Evolutionary conservation across 2,888 invertebrate species (phyloP).

Genomic region (Phaedon cochleariae): DNA sequence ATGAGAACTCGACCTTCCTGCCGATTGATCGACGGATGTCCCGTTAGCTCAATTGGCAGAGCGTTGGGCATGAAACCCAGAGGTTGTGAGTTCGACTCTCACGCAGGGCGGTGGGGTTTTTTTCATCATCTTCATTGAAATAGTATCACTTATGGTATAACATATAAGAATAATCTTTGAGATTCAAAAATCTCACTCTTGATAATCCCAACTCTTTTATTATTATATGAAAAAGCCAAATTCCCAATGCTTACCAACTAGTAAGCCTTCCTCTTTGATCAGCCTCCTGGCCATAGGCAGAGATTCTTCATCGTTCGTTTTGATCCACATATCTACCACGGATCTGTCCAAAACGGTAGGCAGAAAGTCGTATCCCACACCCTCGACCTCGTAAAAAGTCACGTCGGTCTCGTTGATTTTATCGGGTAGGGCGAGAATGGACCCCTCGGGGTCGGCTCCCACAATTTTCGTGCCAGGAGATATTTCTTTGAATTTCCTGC

Average conservation of each 20-base stretch:
- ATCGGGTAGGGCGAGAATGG: slow-evolving; percentile 86
- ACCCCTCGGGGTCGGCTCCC: slow-evolving; percentile 92
- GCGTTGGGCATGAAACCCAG: too few species aligned
- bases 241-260: slow-evolving; percentile 82
- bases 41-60: too few species aligned
- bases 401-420: slow-evolving; percentile 76
- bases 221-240: too few species aligned
- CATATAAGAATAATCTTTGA: too few species aligned
- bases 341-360: slow-evolving; percentile 86
- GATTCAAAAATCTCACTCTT: too few species aligned
- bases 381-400: slow-evolving; percentile 84
- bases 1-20: too few species aligned
- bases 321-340: slow-evolving; percentile 89
- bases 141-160: too few species aligned
- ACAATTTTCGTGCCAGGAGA: slow-evolving; percentile 82
- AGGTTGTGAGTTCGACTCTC: too few species aligned
- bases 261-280: slow-evolving; percentile 90
- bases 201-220: too few species aligned
- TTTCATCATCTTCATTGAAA: too few species aligned
- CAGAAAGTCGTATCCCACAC: slow-evolving; percentile 96
- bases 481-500: slow-evolving; percentile 88
- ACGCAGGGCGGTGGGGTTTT: too few species aligned
- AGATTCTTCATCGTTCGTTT: slow-evolving; percentile 81
- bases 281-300: slow-evolving; percentile 86
- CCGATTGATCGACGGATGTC: too few species aligned